Evolutionary conservation across 2,113 vertebrate genomes (phyloP).

Genomic region (Bos taurus): ARS-UCD2.0 NC_037340.1:54680501-54681000

Average conservation of each 20-base stretch:
- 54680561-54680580: neutral
- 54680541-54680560: neutral
- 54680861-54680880: neutral
- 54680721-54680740: neutral
- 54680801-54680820: neutral
- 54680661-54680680: rapidly evolving
- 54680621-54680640: rapidly evolving
- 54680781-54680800: neutral
- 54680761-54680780: neutral
- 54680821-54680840: rapidly evolving
- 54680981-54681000: neutral
- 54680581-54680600: neutral
- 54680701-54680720: neutral
- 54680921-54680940: too few species aligned
- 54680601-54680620: neutral
- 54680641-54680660: rapidly evolving
- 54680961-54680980: rapidly evolving
- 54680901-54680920: rapidly evolving
- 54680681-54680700: neutral
- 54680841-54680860: neutral
- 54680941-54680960: too few species aligned
- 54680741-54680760: neutral
- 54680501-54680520: rapidly evolving
- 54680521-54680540: rapidly evolving
- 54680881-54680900: rapidly evolving